These are phyloP conservation scores for Tetrax tetrax DNA, from an alignment of 2,113 vertebrate species.

Conservation along the genomic window DNA sequence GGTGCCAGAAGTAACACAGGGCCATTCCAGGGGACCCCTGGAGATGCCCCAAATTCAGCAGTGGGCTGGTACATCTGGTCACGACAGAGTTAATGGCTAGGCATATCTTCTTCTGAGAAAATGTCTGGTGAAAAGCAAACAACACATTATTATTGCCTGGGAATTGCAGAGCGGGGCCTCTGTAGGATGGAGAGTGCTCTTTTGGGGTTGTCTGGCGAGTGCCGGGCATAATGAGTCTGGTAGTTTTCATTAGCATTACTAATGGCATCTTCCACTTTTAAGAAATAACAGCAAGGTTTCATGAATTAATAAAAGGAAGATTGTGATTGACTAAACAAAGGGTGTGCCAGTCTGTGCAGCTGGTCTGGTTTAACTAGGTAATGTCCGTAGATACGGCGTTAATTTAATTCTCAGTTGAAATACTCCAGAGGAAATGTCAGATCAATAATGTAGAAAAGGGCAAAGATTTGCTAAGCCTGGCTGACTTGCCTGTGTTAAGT, in stretches of 20 bases:
- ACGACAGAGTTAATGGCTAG: background rate
- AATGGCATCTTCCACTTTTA: slow-evolving; percentile 51
- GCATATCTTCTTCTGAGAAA: background rate
- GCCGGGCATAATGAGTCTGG: background rate
- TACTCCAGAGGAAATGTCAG: slow-evolving; percentile 67
- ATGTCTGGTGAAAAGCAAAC: background rate
- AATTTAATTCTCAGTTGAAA: slow-evolving; percentile 67
- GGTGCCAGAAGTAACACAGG: background rate
- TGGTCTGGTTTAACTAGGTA: slow-evolving; percentile 53
- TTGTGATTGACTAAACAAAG: slow-evolving; percentile 55
- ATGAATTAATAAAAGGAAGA: slow-evolving; percentile 57
- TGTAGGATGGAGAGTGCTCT: background rate
- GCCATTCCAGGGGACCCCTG: background rate
- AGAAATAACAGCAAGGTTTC: slow-evolving; percentile 46
- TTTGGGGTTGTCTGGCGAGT: background rate
- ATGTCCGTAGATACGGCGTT: slow-evolving; percentile 17
- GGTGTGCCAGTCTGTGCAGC: slow-evolving; percentile 21
- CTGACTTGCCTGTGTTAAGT: slow-evolving; percentile 29
- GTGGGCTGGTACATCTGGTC: background rate
- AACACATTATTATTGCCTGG: background rate
- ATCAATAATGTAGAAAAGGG: slow-evolving; percentile 62
- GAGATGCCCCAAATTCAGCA: background rate
- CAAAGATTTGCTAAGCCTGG: slow-evolving; percentile 57
- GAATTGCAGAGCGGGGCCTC: background rate
- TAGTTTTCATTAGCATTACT: slow-evolving; percentile 62